Percentiles rank a stretch among this genome's conserved stretches.
These are phyloP conservation scores for Heteromurus nitidus DNA, from an alignment of 2,888 invertebrate genomes.

Conservation along the genomic window DNA sequence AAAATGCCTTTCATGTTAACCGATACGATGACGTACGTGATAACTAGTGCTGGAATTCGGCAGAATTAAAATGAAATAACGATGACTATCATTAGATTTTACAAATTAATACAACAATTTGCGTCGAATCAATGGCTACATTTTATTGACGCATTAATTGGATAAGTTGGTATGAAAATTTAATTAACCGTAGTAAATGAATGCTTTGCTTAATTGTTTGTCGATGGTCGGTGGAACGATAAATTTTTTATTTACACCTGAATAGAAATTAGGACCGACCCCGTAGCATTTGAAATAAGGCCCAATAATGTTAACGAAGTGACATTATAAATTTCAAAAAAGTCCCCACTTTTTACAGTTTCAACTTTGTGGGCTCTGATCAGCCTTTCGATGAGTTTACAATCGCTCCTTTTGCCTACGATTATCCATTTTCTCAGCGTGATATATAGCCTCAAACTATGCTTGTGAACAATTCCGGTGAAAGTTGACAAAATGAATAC, in stretches of 20 bases:
- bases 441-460: background rate
- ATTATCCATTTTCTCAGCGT: background rate
- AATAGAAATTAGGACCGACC: background rate
- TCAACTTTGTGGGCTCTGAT: background rate
- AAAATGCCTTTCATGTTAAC: background rate
- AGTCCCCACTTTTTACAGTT: constrained; percentile 15
- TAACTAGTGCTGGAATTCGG: background rate
- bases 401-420: background rate
- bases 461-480: constrained; percentile 9
- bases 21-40: background rate
- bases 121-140: background rate
- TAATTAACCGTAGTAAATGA: too few species aligned
- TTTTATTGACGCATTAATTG: too few species aligned
- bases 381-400: background rate
- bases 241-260: background rate
- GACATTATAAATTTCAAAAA: constrained; percentile 1
- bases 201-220: too few species aligned
- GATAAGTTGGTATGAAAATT: too few species aligned
- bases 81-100: background rate
- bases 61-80: too few species aligned
- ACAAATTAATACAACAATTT: background rate
- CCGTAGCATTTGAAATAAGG: background rate
- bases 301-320: constrained; percentile 20
- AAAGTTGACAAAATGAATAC: background rate
- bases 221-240: too few species aligned